Conservation (phyloP, 2,797 vertebrate genomes). For the Halcyon leucocephala region DNA sequence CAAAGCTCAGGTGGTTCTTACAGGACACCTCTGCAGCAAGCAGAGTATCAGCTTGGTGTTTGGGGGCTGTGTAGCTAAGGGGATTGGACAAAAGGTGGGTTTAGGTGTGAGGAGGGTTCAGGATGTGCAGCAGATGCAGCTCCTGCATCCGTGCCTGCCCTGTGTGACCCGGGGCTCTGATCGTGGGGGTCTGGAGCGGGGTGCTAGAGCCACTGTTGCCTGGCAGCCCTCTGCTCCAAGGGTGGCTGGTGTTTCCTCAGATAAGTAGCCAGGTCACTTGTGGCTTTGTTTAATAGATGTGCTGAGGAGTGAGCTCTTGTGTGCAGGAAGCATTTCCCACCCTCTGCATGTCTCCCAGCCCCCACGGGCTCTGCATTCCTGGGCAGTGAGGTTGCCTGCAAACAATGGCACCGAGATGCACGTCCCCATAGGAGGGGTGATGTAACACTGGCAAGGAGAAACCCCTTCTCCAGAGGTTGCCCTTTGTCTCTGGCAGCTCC, state of each 20-base stretch:
- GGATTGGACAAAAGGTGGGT: neutral
- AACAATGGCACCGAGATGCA: neutral
- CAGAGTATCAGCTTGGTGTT: neutral
- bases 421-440: neutral
- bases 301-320: neutral
- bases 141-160: neutral
- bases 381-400: constrained; percentile 34
- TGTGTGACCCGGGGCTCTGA: neutral
- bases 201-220: accelerated
- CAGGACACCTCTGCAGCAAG: neutral
- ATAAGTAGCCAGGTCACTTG: neutral
- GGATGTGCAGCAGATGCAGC: accelerated
- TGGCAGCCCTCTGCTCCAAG: neutral
- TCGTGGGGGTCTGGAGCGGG: neutral
- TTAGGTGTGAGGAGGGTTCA: neutral
- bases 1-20: neutral
- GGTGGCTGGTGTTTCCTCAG: neutral
- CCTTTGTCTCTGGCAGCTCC: neutral
- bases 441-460: neutral
- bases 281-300: neutral
- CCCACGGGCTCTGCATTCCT: constrained; percentile 36
- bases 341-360: neutral
- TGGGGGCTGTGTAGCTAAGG: neutral
- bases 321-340: neutral
- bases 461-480: neutral